Evolutionary conservation across 1,140 invertebrate species (phyloP), one percentile per base, ranked within the genome.

Genomic region (Bombus sibiricus): DNA sequence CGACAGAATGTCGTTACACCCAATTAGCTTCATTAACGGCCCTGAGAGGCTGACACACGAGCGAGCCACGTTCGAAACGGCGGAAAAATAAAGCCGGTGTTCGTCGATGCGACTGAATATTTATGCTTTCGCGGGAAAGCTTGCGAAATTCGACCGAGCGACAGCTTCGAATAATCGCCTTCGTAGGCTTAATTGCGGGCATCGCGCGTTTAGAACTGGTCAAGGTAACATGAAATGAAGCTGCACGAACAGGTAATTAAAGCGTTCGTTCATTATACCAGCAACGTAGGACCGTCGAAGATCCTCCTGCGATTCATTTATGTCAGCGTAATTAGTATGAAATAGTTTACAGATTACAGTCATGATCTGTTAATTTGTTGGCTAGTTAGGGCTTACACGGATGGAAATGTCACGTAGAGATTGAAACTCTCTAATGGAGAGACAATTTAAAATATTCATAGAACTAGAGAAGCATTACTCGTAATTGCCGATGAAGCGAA

Each of bases 21-120:
- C 92, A 93, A 93, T 93, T 93, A 92, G 89, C 91, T 93, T 93
- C 85, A 88, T 91, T 91, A 92, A 88, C 86, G 88, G 86, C 92
- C 92, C 93, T 92, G 90, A 91, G 88, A 69, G 90, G 88, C 81
- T 78, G 68, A 47, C 76, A 79, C 78, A 32, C 62, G 83, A 75
- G 53, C 68, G 59, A 81, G 39, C 9, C 34, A 57, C 59, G 75
- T 37, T 68, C 74, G 82, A 66, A 81, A 53, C 39, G 64, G 72
- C 59, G 76, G 79, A 83, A 80, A 86, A 81, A 86, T n/a, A 12
- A 62, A 62, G 59, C 79, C 74, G 84, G 75, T 66, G 47, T n/a
- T 41, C 59, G 57, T 41, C 73, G 25, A 81, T n/a, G 64, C 47
- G 18, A 9, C n/a, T 43, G 53, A 79, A 64, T 82, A 64, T 81